Base-by-base conservation (phyloP, 2,888 invertebrate species). In the Homarus gammarus region DNA sequence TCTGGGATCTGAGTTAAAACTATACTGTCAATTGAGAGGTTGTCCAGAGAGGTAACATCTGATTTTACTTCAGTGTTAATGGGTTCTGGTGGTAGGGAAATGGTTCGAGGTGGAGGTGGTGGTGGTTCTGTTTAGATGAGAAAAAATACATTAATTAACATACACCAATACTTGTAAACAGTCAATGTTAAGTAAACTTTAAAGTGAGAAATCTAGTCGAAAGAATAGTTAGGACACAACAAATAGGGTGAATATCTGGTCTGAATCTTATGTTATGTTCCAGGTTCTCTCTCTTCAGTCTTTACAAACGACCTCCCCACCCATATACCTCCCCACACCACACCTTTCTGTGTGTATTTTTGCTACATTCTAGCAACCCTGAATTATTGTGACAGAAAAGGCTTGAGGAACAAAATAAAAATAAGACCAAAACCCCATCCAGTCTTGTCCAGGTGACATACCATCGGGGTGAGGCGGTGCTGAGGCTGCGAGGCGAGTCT, bases 1-100 rank as follows among this genome's bases (percentile, higher is more conserved):
- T 92, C 92, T 0, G 92, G 90, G 10, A 92, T 86, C 56, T 90
- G 89, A 10, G 89, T 31, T 18, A 79, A 33, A 22, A 72, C 38
- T 56, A 89, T 33, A 61, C 89, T 84, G 33, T 89, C 84, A 33
- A 89, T 49, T n/a, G 89, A 89, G 36, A 89, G 61, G 68, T 44
- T 84, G 61, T 89, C 89, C 15, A 89, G 72, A 31, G 89, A 89
- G n/a, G 84, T 73, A 36, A 44, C 72, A 56, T 89, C 89, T 3
- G 79, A 73, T 77, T 64, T 79, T 6, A 15, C 72, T 33, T 81
- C 72, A 49, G n/a, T 44, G 22, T 15, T 40, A 3, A 49, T n/a
- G 6, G 75, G 56, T 51, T 70, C 73, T 31, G 73, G 56, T 6
- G 81, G 40, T n/a, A 89, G 72, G 12, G 89, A 89, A 56, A 84